These are phyloP conservation scores for Nephrotoma guestfalica DNA, from an alignment of 2,888 invertebrate genomes.

Conservation along the genomic window DNA sequence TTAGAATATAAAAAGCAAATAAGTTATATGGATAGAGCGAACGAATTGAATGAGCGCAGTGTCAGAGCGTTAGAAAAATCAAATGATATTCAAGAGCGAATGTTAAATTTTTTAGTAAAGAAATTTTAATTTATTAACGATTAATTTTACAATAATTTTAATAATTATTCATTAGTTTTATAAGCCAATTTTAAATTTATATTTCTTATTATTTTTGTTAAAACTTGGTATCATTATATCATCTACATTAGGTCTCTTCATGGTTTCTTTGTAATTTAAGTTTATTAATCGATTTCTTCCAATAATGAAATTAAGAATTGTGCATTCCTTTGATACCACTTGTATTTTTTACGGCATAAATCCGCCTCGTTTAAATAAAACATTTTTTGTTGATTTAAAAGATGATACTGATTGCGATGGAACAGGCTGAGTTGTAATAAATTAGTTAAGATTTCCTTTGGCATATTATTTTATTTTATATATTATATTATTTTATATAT, in stretches of 20 bases:
- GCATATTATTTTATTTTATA: background rate
- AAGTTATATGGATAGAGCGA: background rate
- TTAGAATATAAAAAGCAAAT: background rate
- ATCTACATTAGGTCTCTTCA: background rate
- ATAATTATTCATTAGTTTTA: background rate
- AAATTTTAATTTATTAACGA: conserved; percentile 1
- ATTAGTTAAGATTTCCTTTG: background rate
- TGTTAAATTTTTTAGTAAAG: background rate
- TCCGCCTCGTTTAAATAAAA: conserved; percentile 1
- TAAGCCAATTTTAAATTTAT: background rate
- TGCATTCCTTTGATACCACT: background rate
- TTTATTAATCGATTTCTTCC: background rate
- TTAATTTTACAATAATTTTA: background rate
- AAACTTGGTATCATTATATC: background rate
- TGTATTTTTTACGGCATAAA: background rate
- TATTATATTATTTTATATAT: background rate
- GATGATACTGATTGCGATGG: background rate
- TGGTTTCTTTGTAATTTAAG: background rate
- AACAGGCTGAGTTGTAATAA: background rate
- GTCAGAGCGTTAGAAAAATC: conserved; percentile 1
- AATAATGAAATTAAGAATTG: background rate
- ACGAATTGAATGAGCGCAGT: background rate
- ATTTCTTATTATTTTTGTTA: background rate
- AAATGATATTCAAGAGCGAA: background rate
- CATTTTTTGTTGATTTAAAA: background rate